Conservation (phyloP, 2,888 invertebrate genomes). For the Anarsia innoxiella region DNA sequence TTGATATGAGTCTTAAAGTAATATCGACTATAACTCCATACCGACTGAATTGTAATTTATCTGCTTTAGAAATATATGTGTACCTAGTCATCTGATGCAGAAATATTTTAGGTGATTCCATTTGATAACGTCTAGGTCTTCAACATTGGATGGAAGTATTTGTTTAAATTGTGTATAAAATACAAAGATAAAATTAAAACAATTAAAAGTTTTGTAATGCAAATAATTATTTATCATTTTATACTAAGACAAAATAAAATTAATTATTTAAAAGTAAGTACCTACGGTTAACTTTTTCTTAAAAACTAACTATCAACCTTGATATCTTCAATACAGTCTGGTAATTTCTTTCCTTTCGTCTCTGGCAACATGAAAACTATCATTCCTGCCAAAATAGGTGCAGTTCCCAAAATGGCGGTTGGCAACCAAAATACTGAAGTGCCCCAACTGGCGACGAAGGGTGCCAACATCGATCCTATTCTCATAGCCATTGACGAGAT, state of each 20-base stretch:
- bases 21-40: too few species aligned
- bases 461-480: conserved; percentile 89
- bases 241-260: background rate
- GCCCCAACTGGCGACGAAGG: conserved; percentile 81
- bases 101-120: too few species aligned
- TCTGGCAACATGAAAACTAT: conserved; percentile 83
- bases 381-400: conserved; percentile 78
- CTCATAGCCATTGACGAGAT: conserved; percentile 88
- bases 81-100: too few species aligned
- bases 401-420: conserved; percentile 81
- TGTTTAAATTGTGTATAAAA: background rate
- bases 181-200: too few species aligned
- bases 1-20: too few species aligned
- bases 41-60: too few species aligned
- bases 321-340: conserved; percentile 85
- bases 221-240: background rate
- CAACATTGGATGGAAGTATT: background rate
- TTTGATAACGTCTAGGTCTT: background rate
- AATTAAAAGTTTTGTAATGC: background rate
- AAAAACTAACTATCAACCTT: conserved; percentile 41
- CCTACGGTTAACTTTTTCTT: background rate
- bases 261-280: background rate
- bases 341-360: conserved; percentile 81
- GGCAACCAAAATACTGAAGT: conserved; percentile 76
- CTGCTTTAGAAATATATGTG: too few species aligned